Conservation (phyloP, 2,113 vertebrate species). For the Micronycteris hirsuta region DNA sequence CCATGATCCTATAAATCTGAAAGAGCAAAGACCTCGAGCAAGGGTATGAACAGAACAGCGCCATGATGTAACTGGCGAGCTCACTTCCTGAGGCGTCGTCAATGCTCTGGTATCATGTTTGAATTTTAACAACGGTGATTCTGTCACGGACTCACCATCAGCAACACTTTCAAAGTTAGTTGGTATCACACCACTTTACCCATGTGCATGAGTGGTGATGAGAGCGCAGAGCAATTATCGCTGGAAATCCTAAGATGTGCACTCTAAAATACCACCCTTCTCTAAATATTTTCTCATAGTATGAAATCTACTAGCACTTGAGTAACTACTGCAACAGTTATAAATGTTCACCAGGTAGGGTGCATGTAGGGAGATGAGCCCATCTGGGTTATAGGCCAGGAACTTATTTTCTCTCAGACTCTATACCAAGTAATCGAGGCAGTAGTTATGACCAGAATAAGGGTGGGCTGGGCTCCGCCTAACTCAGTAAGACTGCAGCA, state of each 20-base stretch:
- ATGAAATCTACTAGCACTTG: neutral
- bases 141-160: neutral
- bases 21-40: conserved; percentile 55
- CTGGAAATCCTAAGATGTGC: neutral
- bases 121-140: conserved; percentile 55
- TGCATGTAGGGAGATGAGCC: neutral
- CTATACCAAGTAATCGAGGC: neutral
- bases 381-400: neutral
- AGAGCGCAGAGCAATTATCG: neutral
- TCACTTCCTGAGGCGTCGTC: conserved; percentile 32
- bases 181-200: neutral
- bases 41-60: conserved; percentile 44
- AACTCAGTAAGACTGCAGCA: neutral
- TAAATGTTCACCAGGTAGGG: neutral
- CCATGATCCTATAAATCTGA: conserved; percentile 55
- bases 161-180: neutral
- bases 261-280: neutral
- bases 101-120: neutral
- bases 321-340: neutral
- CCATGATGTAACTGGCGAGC: conserved; percentile 57
- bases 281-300: neutral
- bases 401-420: neutral
- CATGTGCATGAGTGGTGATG: neutral
- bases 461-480: neutral
- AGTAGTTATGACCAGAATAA: neutral